Conservation (phyloP, 2,113 vertebrate species). For the Poecile atricapillus region DNA sequence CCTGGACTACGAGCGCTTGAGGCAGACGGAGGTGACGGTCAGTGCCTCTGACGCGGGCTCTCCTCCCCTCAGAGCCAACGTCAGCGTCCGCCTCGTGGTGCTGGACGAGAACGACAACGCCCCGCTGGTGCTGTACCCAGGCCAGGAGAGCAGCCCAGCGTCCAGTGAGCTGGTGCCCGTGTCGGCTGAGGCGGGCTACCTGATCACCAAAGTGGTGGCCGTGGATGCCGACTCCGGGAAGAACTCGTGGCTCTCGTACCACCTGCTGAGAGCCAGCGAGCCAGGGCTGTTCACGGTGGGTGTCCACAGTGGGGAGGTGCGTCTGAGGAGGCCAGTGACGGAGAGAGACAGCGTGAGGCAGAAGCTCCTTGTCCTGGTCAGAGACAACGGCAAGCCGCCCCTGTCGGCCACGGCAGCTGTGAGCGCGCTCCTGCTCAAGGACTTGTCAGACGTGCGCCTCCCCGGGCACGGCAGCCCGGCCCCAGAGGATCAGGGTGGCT, state of each 20-base stretch:
- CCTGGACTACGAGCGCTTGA: constrained; percentile 51
- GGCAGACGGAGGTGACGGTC: not conserved
- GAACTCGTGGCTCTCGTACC: constrained; percentile 63
- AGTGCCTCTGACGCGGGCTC: not conserved
- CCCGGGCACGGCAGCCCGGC: too few relatives aligned
- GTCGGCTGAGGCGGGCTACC: constrained; percentile 40
- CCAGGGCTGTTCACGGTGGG: constrained; percentile 3
- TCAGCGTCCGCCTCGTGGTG: not conserved
- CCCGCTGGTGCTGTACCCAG: constrained; percentile 69
- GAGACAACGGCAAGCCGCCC: not conserved
- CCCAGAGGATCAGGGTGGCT: too few relatives aligned
- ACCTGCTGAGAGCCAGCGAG: not conserved
- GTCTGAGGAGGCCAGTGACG: not conserved
- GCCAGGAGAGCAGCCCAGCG: constrained; percentile 52
- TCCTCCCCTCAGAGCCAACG: not conserved
- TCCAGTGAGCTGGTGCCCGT: constrained; percentile 72
- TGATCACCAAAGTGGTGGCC: constrained; percentile 62
- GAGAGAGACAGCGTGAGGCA: not conserved
- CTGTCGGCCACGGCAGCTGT: not conserved
- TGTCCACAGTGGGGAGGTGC: constrained; percentile 28
- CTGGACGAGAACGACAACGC: constrained; percentile 77
- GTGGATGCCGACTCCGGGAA: constrained; percentile 41
- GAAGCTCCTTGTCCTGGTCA: not conserved
- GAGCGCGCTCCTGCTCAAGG: not conserved
- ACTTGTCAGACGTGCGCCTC: too few relatives aligned